These are phyloP conservation scores for Cremastinae sp. DNA, from an alignment of 2,888 invertebrate genomes.

Conservation along the genomic window DNA sequence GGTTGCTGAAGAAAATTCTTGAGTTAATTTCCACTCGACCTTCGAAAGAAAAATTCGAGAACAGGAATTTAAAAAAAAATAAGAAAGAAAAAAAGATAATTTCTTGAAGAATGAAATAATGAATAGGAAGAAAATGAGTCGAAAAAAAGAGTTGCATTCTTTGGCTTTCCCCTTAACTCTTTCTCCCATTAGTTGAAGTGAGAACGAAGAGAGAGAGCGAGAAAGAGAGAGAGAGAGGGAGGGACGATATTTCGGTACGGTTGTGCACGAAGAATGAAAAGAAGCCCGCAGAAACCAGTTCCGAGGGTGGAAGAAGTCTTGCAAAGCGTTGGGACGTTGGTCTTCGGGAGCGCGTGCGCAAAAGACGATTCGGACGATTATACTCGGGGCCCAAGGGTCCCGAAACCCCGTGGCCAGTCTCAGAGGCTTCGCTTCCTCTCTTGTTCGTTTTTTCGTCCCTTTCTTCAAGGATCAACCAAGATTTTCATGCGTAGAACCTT, in stretches of 20 bases:
- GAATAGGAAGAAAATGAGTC: slow-evolving; percentile 23
- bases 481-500: slow-evolving; percentile 52
- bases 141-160: slow-evolving; percentile 49
- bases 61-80: slow-evolving; percentile 34
- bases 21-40: too few relatives aligned
- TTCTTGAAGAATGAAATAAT: slow-evolving; percentile 1
- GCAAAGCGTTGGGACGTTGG: slow-evolving; percentile 24
- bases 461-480: slow-evolving; percentile 28
- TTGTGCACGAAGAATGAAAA: slow-evolving; percentile 25
- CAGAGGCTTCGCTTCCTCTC: slow-evolving; percentile 28
- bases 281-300: slow-evolving; percentile 54
- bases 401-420: slow-evolving; percentile 25
- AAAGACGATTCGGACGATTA: slow-evolving; percentile 35
- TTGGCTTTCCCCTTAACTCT: slow-evolving; percentile 51
- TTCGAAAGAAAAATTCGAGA: too few relatives aligned
- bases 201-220: slow-evolving; percentile 18
- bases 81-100: slow-evolving; percentile 23
- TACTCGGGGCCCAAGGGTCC: slow-evolving; percentile 38
- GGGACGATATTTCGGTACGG: slow-evolving; percentile 5
- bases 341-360: slow-evolving; percentile 24
- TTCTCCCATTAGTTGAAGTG: slow-evolving; percentile 42
- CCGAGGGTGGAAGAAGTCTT: slow-evolving; percentile 44
- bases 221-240: neutral
- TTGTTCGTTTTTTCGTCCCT: slow-evolving; percentile 11
- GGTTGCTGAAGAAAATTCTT: too few relatives aligned